Evolutionary conservation across 92 coral and sea anemone species (phyloP), one percentile per base, ranked within the genome.

Genomic region (Porites cylindrica): DNA sequence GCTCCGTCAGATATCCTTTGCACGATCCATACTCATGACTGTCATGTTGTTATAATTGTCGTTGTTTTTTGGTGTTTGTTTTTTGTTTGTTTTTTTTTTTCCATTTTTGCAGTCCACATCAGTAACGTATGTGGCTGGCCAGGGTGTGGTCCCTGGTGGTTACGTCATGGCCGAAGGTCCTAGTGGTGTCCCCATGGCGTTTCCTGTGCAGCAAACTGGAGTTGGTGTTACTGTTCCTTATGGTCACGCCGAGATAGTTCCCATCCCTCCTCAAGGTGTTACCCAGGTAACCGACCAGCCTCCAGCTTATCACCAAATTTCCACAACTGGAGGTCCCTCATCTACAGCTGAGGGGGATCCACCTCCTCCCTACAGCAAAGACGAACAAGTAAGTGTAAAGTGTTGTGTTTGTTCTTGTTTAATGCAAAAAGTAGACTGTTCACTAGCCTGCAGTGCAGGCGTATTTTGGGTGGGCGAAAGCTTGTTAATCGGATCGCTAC

Each of bases 131-230:
- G 56, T 82, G 38, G 75, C 72, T 13, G 75, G 65, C 12, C 86
- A 82, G 52, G 86, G 70, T 47, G 38, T n/a, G 85, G 58, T 67
- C 7, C 21, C 32, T 4, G 82, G 85, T 66, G 74, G 84, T 67
- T 81, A 81, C 19, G 21, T 72, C 78, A 70, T 82, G 59, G 78
- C 69, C 2, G 78, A 83, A 5, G 80, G 80, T 23, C 62, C 87
- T n/a, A 80, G 80, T 60, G 87, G 72, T 47, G 87, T 75, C 8
- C 87, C 81, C 6, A 54, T 73, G 73, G 87, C 80, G 16, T 21
- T 83, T 14, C 87, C 87, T 38, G 14, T 83, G 73, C 81, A 83
- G 58, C 21, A 38, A 51, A 73, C 80, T 14, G 87, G 81, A 8
- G 81, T 81, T 21, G 80, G 72, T 13, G 87, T 83, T 19, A 51